These are phyloP conservation scores for Psylliodes chrysocephalus DNA, from an alignment of 2,888 invertebrate species.

Conservation along the genomic window DNA sequence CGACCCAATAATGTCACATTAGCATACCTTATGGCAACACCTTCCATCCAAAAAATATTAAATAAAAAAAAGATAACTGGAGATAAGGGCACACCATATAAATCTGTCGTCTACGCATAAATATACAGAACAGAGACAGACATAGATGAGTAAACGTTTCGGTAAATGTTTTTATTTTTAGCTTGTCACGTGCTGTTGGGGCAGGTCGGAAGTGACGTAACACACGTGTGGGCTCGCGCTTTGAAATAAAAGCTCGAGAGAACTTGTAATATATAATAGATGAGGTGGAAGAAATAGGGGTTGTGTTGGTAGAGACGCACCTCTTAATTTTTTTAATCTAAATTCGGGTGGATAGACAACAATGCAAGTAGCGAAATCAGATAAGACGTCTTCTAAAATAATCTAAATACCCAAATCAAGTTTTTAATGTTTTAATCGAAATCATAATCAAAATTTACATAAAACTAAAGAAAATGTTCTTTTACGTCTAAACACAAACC, in stretches of 20 bases:
- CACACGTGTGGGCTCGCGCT: conserved; percentile 44
- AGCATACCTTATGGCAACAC: conserved; percentile 14
- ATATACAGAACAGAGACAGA: conserved; percentile 14
- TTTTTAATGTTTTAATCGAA: too few relatives aligned
- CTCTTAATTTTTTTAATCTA: background rate
- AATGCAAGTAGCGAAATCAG: too few relatives aligned
- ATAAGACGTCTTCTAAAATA: too few relatives aligned
- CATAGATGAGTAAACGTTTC: background rate
- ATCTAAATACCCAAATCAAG: too few relatives aligned
- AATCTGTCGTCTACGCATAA: conserved; percentile 35
- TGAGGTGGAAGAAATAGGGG: background rate
- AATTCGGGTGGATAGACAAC: background rate
- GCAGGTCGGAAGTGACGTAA: conserved; percentile 61
- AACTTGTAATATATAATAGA: background rate
- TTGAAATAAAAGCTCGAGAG: conserved; percentile 37
- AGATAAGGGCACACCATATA: conserved; percentile 37
- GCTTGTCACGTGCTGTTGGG: conserved; percentile 50
- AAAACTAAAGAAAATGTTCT: too few relatives aligned
- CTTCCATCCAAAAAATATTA: background rate
- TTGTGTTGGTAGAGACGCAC: background rate
- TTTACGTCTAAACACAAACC: too few relatives aligned
- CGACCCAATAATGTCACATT: conserved; percentile 24
- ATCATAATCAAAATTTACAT: too few relatives aligned
- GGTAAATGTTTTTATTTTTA: conserved; percentile 25
- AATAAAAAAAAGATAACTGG: conserved; percentile 27